Base-by-base conservation (phyloP, 2,797 vertebrate species). In the Notolabrus celidotus region DNA sequence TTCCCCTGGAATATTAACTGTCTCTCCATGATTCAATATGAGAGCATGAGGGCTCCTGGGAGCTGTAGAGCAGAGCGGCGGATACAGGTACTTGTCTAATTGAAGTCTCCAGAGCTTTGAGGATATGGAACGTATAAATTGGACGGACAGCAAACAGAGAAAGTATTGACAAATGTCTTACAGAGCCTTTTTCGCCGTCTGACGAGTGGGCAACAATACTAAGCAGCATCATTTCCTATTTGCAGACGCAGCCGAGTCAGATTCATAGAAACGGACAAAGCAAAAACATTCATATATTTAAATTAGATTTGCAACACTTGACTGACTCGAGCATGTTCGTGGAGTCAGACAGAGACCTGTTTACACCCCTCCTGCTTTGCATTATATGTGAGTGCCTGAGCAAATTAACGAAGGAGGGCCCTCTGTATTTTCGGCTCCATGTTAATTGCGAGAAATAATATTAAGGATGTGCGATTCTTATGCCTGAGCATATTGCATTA, bases 291-390 rank as follows among this genome's bases (percentile, higher is more conserved):
- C 92, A 93, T 94, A 92, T 94, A 95, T 95, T 95, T 94, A 95
- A 94, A 94, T 94, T 92, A 92, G 93, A 92, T 94, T 92, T 93
- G 93, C 89, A 93, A 94, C 94, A 94, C 93, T 94, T 90, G 88
- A 94, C 85, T 94, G 93, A 88, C 67, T 93, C 76, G 51, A 10
- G 79, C 61, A 41, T 17, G 68, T 73, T 80, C 43, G 78, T 47
- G 77, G 51, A 80, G 85, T 86, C 84, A 70, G 85, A 76, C 76
- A 31, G 71, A 83, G 89, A 91, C 89, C 91, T 93, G 90, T 93
- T 91, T 93, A 92, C 90, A 77, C 76, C 68, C 67, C 42, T 25
- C 61, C 89, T 89, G 86, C 70, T 90, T 88, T 87, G 88, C 87
- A 93, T 91, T 90, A 86, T 53, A 84, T 77, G 86, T 84, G 90